Conservation (phyloP, 2,797 vertebrate genomes). For the Amniataba percoides region DNA sequence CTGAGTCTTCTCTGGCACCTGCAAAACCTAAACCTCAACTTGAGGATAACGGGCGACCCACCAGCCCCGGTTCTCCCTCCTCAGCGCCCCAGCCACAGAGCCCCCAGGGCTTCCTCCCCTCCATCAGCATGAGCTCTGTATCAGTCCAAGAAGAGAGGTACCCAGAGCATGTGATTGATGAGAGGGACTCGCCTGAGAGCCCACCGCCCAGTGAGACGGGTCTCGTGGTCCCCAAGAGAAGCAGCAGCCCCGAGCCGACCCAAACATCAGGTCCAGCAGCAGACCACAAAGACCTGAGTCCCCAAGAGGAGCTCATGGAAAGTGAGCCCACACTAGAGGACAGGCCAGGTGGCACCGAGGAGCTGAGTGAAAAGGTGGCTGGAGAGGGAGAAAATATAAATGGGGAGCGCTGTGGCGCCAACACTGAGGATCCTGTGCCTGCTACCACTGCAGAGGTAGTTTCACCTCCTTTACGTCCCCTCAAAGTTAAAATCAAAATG, state of each 20-base stretch:
- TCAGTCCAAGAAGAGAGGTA: constrained; percentile 76
- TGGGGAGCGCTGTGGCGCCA: constrained; percentile 19
- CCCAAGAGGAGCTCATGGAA: constrained; percentile 77
- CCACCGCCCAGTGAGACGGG: constrained; percentile 85
- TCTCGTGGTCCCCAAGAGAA: constrained; percentile 48
- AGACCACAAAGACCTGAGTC: constrained; percentile 68
- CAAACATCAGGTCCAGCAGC: constrained; percentile 38
- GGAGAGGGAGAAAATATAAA: constrained; percentile 48
- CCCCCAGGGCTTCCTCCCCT: constrained; percentile 28
- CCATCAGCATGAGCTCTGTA: constrained; percentile 25
- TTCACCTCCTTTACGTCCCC: constrained; percentile 83
- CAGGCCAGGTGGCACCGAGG: constrained; percentile 25
- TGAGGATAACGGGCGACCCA: constrained; percentile 30
- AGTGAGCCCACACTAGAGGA: constrained; percentile 42
- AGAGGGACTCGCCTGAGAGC: constrained; percentile 88
- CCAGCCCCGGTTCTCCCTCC: constrained; percentile 23
- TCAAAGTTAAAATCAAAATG: constrained; percentile 95
- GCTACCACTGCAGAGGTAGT: constrained; percentile 73
- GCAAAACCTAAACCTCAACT: constrained; percentile 56
- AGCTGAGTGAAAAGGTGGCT: constrained; percentile 43
- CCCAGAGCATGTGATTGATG: constrained; percentile 87
- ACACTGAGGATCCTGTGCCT: constrained; percentile 7
- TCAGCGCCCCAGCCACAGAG: constrained; percentile 29
- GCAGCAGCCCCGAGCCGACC: constrained; percentile 51
- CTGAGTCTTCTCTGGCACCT: constrained; percentile 34